Evolutionary conservation across 2,888 invertebrate species (phyloP), one percentile per base, ranked within the genome.

Genomic region (Xanthorhoe spadicearia): DNA sequence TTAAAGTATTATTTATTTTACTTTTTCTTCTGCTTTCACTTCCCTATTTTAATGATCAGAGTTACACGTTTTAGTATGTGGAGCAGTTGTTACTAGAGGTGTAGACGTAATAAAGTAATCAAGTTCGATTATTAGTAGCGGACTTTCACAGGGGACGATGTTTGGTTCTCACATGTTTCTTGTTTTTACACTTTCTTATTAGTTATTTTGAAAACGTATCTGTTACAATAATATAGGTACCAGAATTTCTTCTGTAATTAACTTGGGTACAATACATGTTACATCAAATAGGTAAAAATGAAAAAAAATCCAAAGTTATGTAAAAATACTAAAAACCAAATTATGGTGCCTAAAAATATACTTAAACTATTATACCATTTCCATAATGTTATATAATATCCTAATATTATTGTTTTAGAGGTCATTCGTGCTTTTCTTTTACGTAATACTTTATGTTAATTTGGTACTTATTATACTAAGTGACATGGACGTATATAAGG

Each of bases 1-100:
- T 70, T 68, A 64, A 63, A 68, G 63, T 61, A 64, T 64, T 73
- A 71, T 73, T 73, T 73, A 71, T 69, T 68, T 68, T 38, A 71
- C 68, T 64, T 69, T 73, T 73, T 64, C 73, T 61, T 64, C 23
- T 17, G 68, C 73, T 73, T 73, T 73, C 71, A 71, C 73, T 73
- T 73, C 73, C 69, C 71, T 71, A 67, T 67, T 61, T 64, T 64
- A 66, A 69, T 66, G 66, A 61, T 69, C 43, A 55, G 60, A 58
- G 50, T 69, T 62, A 64, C 61, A 49, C 53, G 50, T 64, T 58
- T 58, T 55, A 55, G 52, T 66, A 61, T 63, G 57, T 64, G 43
- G 70, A 58, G 50, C 48, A 63, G 48, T 63, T 58, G 49, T 53
- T 18, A 46, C n/a, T 58, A n/a, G 54, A 64, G n/a, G n/a, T n/a